Base-by-base conservation (phyloP, 2,888 invertebrate genomes). In the Hipparchia sbordonii region DNA sequence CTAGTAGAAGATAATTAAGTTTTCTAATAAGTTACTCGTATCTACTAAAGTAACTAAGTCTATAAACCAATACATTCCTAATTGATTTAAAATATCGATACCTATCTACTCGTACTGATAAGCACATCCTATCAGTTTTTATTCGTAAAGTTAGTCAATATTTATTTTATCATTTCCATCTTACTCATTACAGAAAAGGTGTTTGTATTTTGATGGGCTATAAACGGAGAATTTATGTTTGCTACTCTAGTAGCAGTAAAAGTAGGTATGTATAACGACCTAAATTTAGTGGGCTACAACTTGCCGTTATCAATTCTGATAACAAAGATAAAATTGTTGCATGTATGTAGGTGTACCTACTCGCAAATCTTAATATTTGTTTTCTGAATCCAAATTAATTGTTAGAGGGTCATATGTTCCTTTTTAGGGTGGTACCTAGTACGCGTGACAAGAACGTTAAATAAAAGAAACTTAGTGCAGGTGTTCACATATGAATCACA, bases 311-410 rank as follows among this genome's bases (percentile, higher is more conserved):
- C 92, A 87, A 87, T 82, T 77, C 80, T 84, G 92, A 92, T 93
- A 93, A 90, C 84, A 82, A 84, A 89, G 93, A 93, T 93, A 92
- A 92, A 91, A 87, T 80, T 88, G 89, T 87, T 88, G 81, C 85
- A 82, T 82, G 84, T 62, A 13, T 33, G 13, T 48, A 48, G 5
- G 5, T 45, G n/a, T 10, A 45, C 4, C 10, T 46, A 67, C 71
- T 72, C 74, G 80, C 79, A 80, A 80, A 80, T 82, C 81, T 82
- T 83, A 81, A 80, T 83, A 80, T 80, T 82, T 80, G 72, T 74
- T 79, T 77, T 77, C 67, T 73, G 74, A 67, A 73, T 71, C 66
- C 70, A 60, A 77, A 72, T 72, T 71, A 39, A 67, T 51, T 68
- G 65, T 57, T 57, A 57, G 74, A 72, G 66, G 74, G 76, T 10